phyloP scores from a whole-genome alignment of 2,888 invertebrate species.

The Dendrolimus houi region DNA sequence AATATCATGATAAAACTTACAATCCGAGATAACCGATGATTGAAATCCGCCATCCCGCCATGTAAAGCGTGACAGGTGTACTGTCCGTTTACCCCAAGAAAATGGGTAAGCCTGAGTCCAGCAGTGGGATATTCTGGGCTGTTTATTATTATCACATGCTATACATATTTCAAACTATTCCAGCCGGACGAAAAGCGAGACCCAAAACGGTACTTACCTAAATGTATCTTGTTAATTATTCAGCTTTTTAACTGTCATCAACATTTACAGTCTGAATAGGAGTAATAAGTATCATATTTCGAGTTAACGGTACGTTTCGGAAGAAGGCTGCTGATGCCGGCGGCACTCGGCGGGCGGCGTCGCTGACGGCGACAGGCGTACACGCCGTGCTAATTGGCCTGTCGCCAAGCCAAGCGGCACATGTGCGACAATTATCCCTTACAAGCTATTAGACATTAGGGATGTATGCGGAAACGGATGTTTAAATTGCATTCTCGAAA shows the following conservation, averaged over 20 bases:
- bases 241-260: conserved; percentile 15
- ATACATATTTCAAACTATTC: too few relatives aligned
- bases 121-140: too few relatives aligned
- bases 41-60: too few relatives aligned
- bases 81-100: too few relatives aligned
- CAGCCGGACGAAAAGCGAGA: too few relatives aligned
- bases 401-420: conserved; percentile 63
- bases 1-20: too few relatives aligned
- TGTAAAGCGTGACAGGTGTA: too few relatives aligned
- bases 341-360: conserved; percentile 33
- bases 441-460: conserved; percentile 61
- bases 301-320: conserved; percentile 22
- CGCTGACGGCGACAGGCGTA: conserved; percentile 37
- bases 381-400: conserved; percentile 68
- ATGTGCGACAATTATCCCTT: conserved; percentile 73
- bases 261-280: conserved; percentile 17
- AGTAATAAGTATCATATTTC: conserved; percentile 35
- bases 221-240: not conserved
- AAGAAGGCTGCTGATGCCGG: conserved; percentile 10
- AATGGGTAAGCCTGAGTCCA: too few relatives aligned
- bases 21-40: too few relatives aligned
- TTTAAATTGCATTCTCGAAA: conserved; percentile 66
- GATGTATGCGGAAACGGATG: conserved; percentile 74
- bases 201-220: too few relatives aligned
- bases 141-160: too few relatives aligned